Conservation (phyloP, 30 jellyfish, hydroid and myxozoan species). For the Pelagia noctiluca region DNA sequence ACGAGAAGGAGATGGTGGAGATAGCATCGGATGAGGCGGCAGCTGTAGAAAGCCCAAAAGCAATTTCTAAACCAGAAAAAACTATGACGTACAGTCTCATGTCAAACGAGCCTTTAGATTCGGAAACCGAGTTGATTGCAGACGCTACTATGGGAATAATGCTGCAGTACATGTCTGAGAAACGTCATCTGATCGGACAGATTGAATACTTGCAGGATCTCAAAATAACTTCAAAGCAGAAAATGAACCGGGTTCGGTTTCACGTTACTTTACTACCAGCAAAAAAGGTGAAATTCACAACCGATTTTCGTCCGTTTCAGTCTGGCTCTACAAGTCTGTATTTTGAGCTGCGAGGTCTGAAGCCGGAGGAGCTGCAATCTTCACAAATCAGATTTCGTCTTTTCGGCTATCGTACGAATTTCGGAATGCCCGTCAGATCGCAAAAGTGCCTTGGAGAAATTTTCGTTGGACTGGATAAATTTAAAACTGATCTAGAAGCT, state of each 20-base stretch:
- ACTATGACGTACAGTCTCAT: not conserved
- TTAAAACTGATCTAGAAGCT: not conserved
- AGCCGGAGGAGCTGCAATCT: conserved; percentile 1
- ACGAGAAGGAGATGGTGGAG: not conserved
- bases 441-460: conserved; percentile 81
- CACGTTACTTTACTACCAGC: conserved; percentile 40
- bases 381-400: conserved; percentile 78
- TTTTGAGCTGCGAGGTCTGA: conserved; percentile 19
- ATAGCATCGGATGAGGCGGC: not conserved
- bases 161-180: not conserved
- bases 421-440: conserved; percentile 43
- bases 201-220: conserved; percentile 25
- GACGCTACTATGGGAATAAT: conserved; percentile 13
- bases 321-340: not conserved
- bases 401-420: conserved; percentile 62
- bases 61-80: conserved; percentile 4
- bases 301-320: conserved; percentile 26
- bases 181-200: conserved; percentile 8
- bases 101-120: conserved; percentile 13
- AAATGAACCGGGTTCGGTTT: conserved; percentile 20
- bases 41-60: not conserved
- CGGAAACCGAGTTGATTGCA: conserved; percentile 15
- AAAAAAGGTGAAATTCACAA: conserved; percentile 10
- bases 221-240: not conserved
- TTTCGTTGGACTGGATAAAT: conserved; percentile 7